These are phyloP conservation scores for Sebastes ruberrimus DNA, from an alignment of 2,797 vertebrate species.

Conservation along the genomic window DNA sequence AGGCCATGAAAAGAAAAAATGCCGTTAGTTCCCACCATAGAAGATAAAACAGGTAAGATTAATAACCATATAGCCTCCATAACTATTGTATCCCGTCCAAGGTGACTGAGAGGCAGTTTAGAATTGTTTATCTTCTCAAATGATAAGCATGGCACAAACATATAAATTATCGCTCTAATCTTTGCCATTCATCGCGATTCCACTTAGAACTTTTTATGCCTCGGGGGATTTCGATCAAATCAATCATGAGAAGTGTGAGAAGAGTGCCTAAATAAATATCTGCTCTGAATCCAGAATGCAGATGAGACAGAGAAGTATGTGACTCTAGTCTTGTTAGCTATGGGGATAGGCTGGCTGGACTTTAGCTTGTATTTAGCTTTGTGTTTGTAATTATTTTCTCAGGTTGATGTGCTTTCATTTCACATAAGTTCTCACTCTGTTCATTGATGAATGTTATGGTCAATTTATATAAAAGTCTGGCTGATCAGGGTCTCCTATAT, in stretches of 20 bases:
- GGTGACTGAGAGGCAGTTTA: not conserved
- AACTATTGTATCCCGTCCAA: not conserved
- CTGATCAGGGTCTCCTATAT: not conserved
- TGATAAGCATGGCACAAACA: not conserved
- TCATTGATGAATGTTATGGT: not conserved
- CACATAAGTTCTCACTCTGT: not conserved
- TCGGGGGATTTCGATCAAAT: not conserved
- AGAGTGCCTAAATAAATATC: not conserved
- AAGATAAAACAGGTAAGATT: not conserved
- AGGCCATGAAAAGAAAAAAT: not conserved
- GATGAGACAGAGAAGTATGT: not conserved
- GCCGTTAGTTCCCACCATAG: not conserved
- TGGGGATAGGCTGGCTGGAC: not conserved
- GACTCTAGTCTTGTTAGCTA: not conserved
- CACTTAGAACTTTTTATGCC: not conserved
- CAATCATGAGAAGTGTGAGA: not conserved
- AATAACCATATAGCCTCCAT: not conserved
- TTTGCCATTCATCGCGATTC: not conserved
- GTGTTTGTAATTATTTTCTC: too few relatives aligned
- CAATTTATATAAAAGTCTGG: not conserved
- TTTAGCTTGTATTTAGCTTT: not conserved
- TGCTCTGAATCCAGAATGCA: not conserved
- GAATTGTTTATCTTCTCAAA: conserved; percentile 4
- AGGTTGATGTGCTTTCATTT: not conserved
- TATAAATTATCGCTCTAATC: conserved; percentile 1